phyloP scores from a whole-genome alignment of 2,113 vertebrate genomes.

The Petaurus breviceps region DNA sequence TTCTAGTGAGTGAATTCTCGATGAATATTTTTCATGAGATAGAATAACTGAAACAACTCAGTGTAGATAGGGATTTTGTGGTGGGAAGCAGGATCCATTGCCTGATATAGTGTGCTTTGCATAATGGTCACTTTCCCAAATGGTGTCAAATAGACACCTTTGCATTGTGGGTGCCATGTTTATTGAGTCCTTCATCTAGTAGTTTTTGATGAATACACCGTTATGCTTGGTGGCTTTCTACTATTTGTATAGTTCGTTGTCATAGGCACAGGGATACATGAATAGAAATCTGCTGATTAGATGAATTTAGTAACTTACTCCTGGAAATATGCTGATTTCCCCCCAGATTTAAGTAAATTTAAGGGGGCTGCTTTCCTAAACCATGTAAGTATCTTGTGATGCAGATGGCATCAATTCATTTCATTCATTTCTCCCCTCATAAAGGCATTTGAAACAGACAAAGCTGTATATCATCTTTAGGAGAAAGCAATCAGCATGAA shows the following conservation, averaged over 20 bases:
- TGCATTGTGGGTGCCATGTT: accelerated
- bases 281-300: conserved; percentile 42
- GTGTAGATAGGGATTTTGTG: neutral
- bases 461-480: conserved; percentile 50
- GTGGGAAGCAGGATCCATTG: neutral
- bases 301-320: conserved; percentile 22
- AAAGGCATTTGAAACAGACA: conserved; percentile 54
- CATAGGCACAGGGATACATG: neutral
- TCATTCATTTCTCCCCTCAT: conserved; percentile 49
- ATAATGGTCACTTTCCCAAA: neutral
- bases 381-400: neutral
- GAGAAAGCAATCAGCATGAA: conserved; percentile 61
- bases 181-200: neutral
- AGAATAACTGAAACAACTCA: neutral
- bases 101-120: neutral
- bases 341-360: conserved; percentile 25
- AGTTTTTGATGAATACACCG: neutral
- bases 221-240: neutral
- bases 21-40: neutral
- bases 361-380: conserved; percentile 10
- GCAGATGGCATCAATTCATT: conserved; percentile 55
- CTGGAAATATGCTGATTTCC: conserved; percentile 35
- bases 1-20: neutral
- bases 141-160: neutral
- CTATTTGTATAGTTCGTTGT: neutral